Evolutionary conservation across 2,888 invertebrate genomes (phyloP), one percentile per base, ranked within the genome.

Genomic region (Meteorus cinctellus): DNA sequence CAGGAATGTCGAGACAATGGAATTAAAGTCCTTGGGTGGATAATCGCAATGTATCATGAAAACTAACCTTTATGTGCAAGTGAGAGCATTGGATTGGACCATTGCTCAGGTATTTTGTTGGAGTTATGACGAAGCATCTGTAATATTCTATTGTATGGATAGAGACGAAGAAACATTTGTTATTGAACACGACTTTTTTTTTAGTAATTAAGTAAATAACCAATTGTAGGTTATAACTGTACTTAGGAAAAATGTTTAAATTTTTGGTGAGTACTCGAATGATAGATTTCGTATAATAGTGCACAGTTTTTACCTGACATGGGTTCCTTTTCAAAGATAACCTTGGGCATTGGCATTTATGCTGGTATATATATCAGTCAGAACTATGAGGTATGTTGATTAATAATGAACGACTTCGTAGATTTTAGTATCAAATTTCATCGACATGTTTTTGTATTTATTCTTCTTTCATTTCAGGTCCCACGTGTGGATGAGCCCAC

Each of bases 401-500:
- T 60, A 34, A 63, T 66, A 41, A 48, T 36, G 4, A 36, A 36
- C 4, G 19, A 4, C 19, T 34, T 29, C 6, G 6, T 19, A 10
- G 36, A 34, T 14, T 6, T 6, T 41, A 41, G 36, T 2, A 60
- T 36, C 6, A 16, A 41, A 16, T 48, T 4, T 48, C 0, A n/a
- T 48, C 1, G 2, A 24, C 19, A 8, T 51, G 34, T 16, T 14
- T 74, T 4, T 60, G 10, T 27, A 72, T 73, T 80, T 80, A 80
- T 2, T 34, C 34, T 34, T 34, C 8, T 4, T 34, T 34, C 2
- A 34, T 90, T 91, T 75, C 90, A 97, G 96, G 92, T 97, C 80
- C 96, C 96, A 8, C 93, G 94, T 87, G 95, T 97, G 5, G 96
- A 97, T 90, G 95, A 97, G 82, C 97, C 97, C 4, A 90, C 91